phyloP scores from a whole-genome alignment of 2,797 vertebrate species.

The Catostomus latipinnis region DNA sequence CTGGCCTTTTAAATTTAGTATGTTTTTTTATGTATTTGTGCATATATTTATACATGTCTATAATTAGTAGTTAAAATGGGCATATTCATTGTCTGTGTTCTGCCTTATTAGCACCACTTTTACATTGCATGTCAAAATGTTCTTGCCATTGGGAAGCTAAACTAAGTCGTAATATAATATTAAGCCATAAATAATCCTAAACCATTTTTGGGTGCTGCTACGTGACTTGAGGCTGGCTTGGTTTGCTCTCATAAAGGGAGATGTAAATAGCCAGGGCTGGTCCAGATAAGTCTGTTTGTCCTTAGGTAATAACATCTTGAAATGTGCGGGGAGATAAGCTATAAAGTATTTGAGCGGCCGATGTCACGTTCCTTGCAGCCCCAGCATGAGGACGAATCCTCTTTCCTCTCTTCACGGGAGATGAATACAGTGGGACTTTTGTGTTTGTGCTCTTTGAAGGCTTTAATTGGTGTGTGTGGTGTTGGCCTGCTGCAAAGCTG shows the following conservation, averaged over 20 bases:
- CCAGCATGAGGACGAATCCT: constrained; percentile 24
- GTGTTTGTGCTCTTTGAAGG: constrained; percentile 42
- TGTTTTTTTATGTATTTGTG: background rate
- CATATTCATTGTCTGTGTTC: background rate
- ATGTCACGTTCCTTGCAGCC: constrained; percentile 20
- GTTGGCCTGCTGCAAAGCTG: constrained; percentile 56
- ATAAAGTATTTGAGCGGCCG: constrained; percentile 4
- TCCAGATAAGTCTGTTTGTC: constrained; percentile 35
- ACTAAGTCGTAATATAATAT: background rate
- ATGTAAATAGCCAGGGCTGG: constrained; percentile 7
- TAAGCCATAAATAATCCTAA: constrained; percentile 10
- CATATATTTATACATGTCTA: background rate
- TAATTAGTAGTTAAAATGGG: background rate
- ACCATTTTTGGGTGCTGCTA: background rate
- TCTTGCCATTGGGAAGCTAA: background rate
- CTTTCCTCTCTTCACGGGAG: constrained; percentile 33
- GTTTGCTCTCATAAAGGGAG: background rate
- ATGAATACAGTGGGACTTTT: constrained; percentile 36
- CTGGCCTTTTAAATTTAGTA: too few relatives aligned
- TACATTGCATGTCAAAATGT: background rate
- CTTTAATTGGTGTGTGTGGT: constrained; percentile 49
- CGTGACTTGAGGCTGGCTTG: constrained; percentile 1
- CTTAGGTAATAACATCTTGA: constrained; percentile 9
- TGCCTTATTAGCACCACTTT: too few relatives aligned
- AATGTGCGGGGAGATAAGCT: constrained; percentile 11